Percentiles rank a stretch among this genome's conserved stretches.
Conservation (phyloP, 2,113 vertebrate species). For the Lasiurus cinereus region DNA sequence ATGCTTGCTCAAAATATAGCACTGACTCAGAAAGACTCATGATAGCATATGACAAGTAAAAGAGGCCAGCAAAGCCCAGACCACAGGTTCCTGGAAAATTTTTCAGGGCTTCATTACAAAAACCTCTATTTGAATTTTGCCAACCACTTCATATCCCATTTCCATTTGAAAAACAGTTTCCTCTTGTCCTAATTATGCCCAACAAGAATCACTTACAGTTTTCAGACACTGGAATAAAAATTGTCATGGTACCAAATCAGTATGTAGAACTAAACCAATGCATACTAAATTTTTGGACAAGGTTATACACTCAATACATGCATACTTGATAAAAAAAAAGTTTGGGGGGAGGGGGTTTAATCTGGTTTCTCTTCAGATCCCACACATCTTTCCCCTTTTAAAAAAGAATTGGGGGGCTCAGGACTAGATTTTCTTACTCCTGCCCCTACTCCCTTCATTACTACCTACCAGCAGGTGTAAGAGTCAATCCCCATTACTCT, state of each 20-base stretch:
- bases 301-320: not conserved
- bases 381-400: not conserved
- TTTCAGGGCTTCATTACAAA: constrained; percentile 14
- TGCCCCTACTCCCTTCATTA: not conserved
- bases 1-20: not conserved
- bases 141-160: constrained; percentile 37
- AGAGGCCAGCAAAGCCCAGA: constrained; percentile 16
- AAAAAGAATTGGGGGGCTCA: not conserved
- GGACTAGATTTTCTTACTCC: not conserved
- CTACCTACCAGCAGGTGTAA: not conserved
- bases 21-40: constrained; percentile 49
- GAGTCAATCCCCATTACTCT: not conserved
- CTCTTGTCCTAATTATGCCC: constrained; percentile 33
- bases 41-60: not conserved
- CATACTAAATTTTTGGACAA: not conserved
- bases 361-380: too few species aligned
- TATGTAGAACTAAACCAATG: not conserved
- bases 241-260: not conserved
- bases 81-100: not conserved
- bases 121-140: constrained; percentile 27
- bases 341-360: too few species aligned
- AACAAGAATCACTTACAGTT: constrained; percentile 24
- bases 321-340: not conserved
- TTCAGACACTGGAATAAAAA: constrained; percentile 58
- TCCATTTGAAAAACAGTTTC: constrained; percentile 3